These are phyloP conservation scores for rat (Rattus norvegicus) DNA, from an alignment of 2,113 vertebrate genomes.

Conservation along the genomic window DNA sequence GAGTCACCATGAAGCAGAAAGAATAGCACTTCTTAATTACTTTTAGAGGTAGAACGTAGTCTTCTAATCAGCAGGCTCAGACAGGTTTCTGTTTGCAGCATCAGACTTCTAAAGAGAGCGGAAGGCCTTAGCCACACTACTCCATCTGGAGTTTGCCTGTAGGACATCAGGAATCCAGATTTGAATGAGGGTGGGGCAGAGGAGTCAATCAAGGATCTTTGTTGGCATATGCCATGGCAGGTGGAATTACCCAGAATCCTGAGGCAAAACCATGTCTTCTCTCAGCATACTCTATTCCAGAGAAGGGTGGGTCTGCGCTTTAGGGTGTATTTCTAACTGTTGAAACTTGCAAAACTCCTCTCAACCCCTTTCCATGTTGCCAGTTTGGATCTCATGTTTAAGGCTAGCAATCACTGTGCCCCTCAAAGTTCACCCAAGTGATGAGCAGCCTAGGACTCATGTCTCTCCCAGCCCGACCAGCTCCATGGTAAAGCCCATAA, in stretches of 20 bases:
- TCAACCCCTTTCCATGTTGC: conserved; percentile 17
- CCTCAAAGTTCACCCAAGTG: not conserved
- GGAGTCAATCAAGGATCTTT: conserved; percentile 10
- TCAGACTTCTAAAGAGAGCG: conserved; percentile 49
- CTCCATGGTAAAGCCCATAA: conserved; percentile 18
- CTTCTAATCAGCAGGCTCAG: conserved; percentile 55
- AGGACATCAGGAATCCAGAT: conserved; percentile 28
- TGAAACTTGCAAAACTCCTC: conserved; percentile 9
- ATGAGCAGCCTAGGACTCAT: not conserved
- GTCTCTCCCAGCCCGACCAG: not conserved
- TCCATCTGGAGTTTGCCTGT: conserved; percentile 32
- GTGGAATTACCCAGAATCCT: not conserved
- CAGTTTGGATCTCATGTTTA: conserved; percentile 50
- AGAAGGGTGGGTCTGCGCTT: conserved; percentile 13
- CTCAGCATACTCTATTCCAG: conserved; percentile 13
- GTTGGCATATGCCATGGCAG: not conserved
- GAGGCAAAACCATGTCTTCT: conserved; percentile 16
- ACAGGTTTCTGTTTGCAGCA: conserved; percentile 58
- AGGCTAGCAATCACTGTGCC: conserved; percentile 8
- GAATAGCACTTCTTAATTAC: conserved; percentile 52
- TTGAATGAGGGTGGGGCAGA: not conserved
- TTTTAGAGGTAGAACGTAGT: conserved; percentile 51
- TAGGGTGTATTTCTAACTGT: conserved; percentile 30
- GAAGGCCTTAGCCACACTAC: not conserved
- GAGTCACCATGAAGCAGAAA: conserved; percentile 5